phyloP scores from a whole-genome alignment of 2,888 invertebrate species.

The Actias luna region DNA sequence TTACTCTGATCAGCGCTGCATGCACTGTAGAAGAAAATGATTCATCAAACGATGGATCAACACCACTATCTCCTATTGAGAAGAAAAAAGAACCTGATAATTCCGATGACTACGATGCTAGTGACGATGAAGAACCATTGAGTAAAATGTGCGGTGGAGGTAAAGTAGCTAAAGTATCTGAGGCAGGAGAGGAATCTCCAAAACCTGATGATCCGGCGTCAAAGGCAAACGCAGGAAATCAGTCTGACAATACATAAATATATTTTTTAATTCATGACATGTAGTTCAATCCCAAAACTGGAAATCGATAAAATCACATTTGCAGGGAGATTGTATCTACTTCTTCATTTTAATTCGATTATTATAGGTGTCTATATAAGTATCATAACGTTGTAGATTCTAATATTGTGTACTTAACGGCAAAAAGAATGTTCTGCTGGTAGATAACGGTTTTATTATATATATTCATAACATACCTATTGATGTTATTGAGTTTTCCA shows the following conservation, averaged over 20 bases:
- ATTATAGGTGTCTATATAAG: neutral
- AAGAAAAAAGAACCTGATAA: neutral
- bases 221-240: neutral
- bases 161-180: neutral
- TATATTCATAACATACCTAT: neutral
- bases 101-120: neutral
- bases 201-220: neutral
- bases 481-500: neutral
- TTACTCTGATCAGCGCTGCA: constrained; percentile 7
- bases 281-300: constrained; percentile 4
- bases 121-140: constrained; percentile 1
- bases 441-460: neutral
- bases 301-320: constrained; percentile 5
- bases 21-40: constrained; percentile 9
- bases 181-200: neutral
- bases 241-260: constrained; percentile 1
- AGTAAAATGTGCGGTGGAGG: neutral
- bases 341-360: neutral
- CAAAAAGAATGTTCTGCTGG: neutral
- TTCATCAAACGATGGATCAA: neutral
- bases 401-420: neutral
- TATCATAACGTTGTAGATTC: neutral
- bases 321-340: constrained; percentile 4
- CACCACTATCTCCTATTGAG: neutral
- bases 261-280: neutral